These are phyloP conservation scores for Aproaerema taeniolella DNA, from an alignment of 2,888 invertebrate species.

Conservation along the genomic window DNA sequence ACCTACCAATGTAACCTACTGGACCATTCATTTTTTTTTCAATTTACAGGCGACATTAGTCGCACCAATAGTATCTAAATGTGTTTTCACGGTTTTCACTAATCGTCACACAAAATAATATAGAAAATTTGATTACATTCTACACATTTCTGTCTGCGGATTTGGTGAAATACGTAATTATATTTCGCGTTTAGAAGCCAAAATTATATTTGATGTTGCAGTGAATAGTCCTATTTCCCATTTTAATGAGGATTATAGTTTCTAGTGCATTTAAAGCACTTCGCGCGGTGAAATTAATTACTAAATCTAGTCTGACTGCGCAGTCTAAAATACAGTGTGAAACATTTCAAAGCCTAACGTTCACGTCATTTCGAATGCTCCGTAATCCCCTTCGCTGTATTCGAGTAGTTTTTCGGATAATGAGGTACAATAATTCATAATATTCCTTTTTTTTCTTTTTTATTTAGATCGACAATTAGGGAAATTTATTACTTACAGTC, in stretches of 20 bases:
- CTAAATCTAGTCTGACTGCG: slow-evolving; percentile 65
- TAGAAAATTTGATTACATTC: slow-evolving; percentile 10
- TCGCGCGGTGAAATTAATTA: slow-evolving; percentile 73
- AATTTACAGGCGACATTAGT: too few relatives aligned
- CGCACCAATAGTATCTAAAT: too few relatives aligned
- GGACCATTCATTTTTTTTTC: too few relatives aligned
- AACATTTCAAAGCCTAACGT: slow-evolving; percentile 13
- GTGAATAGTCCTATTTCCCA: slow-evolving; percentile 69
- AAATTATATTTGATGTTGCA: slow-evolving; percentile 68
- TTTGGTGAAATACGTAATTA: slow-evolving; percentile 57
- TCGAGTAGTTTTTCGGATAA: too few relatives aligned
- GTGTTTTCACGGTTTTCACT: too few relatives aligned
- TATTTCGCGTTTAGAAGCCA: slow-evolving; percentile 62
- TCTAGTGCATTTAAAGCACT: slow-evolving; percentile 73
- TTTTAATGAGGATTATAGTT: slow-evolving; percentile 76
- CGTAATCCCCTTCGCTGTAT: slow-evolving; percentile 21
- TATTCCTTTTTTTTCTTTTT: too few relatives aligned
- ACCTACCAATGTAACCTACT: too few relatives aligned
- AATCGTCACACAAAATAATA: neutral
- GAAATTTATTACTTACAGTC: too few relatives aligned
- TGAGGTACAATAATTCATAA: too few relatives aligned
- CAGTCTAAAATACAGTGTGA: slow-evolving; percentile 42
- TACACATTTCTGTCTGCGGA: slow-evolving; percentile 26
- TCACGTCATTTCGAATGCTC: slow-evolving; percentile 12
- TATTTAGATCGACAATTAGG: too few relatives aligned